These are phyloP conservation scores for Umimayanthus kanabou DNA, from an alignment of 92 coral and sea anemone species.

Conservation along the genomic window DNA sequence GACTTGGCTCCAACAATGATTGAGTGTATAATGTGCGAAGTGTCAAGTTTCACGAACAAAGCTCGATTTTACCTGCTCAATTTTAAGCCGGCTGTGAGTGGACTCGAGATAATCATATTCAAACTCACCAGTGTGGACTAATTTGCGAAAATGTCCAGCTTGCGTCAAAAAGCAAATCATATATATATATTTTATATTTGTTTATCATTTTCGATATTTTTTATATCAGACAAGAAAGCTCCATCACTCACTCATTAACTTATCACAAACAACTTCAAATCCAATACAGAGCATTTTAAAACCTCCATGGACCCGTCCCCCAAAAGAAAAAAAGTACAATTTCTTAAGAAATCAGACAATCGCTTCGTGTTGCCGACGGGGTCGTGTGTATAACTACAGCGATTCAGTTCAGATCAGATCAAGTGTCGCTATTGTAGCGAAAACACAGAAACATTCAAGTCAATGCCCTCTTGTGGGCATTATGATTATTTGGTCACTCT, in stretches of 20 bases:
- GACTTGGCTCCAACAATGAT: constrained; percentile 66
- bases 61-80: constrained; percentile 48
- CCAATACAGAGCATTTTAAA: not conserved
- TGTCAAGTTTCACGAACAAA: constrained; percentile 66
- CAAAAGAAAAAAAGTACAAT: not conserved
- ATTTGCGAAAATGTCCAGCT: not conserved
- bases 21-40: constrained; percentile 69
- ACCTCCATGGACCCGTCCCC: not conserved
- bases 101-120: not conserved
- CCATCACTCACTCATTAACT: not conserved
- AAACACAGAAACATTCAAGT: constrained; percentile 38
- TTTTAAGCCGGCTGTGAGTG: constrained; percentile 27
- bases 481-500: not conserved
- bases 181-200: too few relatives aligned
- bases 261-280: not conserved
- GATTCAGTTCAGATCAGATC: constrained; percentile 6
- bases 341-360: constrained; percentile 19
- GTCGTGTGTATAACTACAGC: constrained; percentile 21
- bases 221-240: not conserved
- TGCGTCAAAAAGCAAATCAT: not conserved
- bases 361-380: not conserved
- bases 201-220: not conserved
- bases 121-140: not conserved
- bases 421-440: constrained; percentile 25
- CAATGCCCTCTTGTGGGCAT: constrained; percentile 13